phyloP scores from a whole-genome alignment of 2,113 vertebrate genomes.

The Etheostoma spectabile region DNA sequence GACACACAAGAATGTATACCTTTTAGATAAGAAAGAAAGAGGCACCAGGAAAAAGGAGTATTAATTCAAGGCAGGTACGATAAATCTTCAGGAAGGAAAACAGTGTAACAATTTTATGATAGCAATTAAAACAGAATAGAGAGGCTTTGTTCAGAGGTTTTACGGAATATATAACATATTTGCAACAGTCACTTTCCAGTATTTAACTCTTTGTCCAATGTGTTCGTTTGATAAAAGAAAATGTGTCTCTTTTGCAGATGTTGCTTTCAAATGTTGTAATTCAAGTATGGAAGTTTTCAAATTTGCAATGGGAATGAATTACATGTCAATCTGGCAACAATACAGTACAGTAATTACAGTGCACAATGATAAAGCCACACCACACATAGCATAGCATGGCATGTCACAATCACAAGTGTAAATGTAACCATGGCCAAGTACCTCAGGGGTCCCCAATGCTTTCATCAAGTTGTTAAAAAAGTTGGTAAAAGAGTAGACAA shows the following conservation, averaged over 20 bases:
- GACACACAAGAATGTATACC: too few relatives aligned
- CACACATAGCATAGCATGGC: background rate
- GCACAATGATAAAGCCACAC: background rate
- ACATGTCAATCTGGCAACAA: background rate
- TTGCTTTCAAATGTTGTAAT: background rate
- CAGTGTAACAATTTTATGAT: too few relatives aligned
- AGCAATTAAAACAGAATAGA: too few relatives aligned
- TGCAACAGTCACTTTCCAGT: too few relatives aligned
- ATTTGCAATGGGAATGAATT: background rate
- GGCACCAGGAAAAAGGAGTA: too few relatives aligned
- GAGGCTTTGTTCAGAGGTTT: too few relatives aligned
- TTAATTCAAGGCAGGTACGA: too few relatives aligned
- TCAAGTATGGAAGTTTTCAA: background rate
- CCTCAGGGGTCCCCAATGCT: background rate
- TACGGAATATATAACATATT: too few relatives aligned
- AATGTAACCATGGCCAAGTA: background rate
- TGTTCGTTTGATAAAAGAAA: background rate
- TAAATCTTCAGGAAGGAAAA: too few relatives aligned
- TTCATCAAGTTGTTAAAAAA: conserved; percentile 23
- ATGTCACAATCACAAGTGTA: background rate
- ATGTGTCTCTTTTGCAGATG: background rate
- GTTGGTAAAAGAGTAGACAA: conserved; percentile 4
- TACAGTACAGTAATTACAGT: background rate
- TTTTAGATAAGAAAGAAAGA: too few relatives aligned
- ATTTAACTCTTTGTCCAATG: background rate